Conservation (phyloP, 1,140 invertebrate species). For the Ceratina japonica region DNA sequence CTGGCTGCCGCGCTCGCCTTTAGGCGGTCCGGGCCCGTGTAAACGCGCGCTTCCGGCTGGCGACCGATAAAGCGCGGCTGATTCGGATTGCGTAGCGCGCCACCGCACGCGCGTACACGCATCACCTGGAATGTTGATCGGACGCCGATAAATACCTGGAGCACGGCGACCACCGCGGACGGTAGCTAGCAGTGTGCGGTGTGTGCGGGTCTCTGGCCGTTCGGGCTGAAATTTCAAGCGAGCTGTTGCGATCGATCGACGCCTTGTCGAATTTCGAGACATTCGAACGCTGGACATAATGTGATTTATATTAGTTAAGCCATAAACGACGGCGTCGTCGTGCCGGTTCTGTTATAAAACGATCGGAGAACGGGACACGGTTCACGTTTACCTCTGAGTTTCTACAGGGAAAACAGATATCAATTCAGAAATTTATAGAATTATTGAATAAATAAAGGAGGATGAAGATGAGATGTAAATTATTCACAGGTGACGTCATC, state of each 20-base stretch:
- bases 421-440: too few relatives aligned
- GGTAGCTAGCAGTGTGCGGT: background rate
- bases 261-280: conserved; percentile 22
- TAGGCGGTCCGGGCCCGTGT: conserved; percentile 22
- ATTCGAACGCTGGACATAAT: background rate
- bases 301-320: background rate
- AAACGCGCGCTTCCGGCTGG: conserved; percentile 56
- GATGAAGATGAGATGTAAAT: too few relatives aligned
- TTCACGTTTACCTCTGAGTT: too few relatives aligned
- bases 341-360: too few relatives aligned
- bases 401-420: too few relatives aligned
- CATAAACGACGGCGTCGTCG: background rate
- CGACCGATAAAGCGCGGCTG: conserved; percentile 62
- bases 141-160: conserved; percentile 60
- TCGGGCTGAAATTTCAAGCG: conserved; percentile 25
- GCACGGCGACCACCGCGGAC: conserved; percentile 24
- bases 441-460: too few relatives aligned
- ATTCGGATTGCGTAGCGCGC: conserved; percentile 62
- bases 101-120: conserved; percentile 52
- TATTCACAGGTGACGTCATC: too few relatives aligned
- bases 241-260: conserved; percentile 25
- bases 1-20: conserved; percentile 27
- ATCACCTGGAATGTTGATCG: conserved; percentile 59
- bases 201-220: background rate
- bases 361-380: too few relatives aligned